Evolutionary conservation across 1,140 invertebrate species (phyloP), one percentile per base, ranked within the genome.

Genomic region (Pseudobourletiella spinata): DNA sequence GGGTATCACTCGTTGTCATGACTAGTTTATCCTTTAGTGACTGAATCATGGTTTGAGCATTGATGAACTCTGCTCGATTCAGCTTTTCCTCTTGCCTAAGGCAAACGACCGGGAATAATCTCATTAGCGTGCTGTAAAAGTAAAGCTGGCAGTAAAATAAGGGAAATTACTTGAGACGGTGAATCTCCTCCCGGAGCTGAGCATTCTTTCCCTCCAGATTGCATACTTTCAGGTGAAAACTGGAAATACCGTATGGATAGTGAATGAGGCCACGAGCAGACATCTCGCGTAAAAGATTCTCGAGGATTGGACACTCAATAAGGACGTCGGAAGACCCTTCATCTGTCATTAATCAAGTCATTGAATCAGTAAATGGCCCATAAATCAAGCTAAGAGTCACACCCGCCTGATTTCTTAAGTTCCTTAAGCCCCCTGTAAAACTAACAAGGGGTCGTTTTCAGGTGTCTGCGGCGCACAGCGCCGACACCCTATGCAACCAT

Each of bases 231-330:
- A 83, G 80, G 63, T 86, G 81, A 14, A 86, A 78, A 68, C 83
- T 75, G 83, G 86, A 86, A 2, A 84, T 84, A 22, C 52, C 52
- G 25, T 86, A 83, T 72, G 86, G 86, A 84, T 85, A 87, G 8
- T 85, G 85, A 39, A 84, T 81, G 16, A 84, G 74, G 71, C 85
- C 84, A 39, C 85, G 77, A 1, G 81, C 79, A 70, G 86, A 84
- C 73, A 88, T 77, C 35, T 82, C 81, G 67, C 80, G 76, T 11
- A 85, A 67, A 32, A 85, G 71, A 61, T 76, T 75, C 68, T 84
- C 83, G 63, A 84, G 72, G 28, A 79, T 78, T 55, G 77, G 74
- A 2, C 82, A 66, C 28, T 69, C 44, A 32, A 69, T 66, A 1
- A 58, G 39, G n/a, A 83, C 55, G 81, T 80, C 57, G 82, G 78